Percentiles rank a stretch among this genome's conserved stretches.
These are phyloP conservation scores for Nixonia krombeini DNA, from an alignment of 1,140 invertebrate genomes.

Conservation along the genomic window DNA sequence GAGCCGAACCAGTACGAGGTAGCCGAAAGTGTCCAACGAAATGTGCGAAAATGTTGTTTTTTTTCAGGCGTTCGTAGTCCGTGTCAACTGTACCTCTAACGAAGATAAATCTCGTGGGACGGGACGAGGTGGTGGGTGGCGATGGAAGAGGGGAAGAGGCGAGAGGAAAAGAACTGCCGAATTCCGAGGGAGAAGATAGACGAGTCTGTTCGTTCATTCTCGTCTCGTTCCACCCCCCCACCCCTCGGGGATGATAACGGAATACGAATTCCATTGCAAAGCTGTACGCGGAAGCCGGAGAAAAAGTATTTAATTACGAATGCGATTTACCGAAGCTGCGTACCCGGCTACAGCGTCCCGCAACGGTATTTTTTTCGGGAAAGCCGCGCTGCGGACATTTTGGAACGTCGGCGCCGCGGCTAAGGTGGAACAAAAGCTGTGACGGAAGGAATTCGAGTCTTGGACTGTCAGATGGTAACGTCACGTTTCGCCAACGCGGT, in stretches of 20 bases:
- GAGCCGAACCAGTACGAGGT: not conserved
- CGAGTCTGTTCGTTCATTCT: slow-evolving; percentile 45
- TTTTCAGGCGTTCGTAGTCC: slow-evolving; percentile 38
- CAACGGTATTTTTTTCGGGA: not conserved
- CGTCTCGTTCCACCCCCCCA: slow-evolving; percentile 42
- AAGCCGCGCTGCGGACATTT: not conserved
- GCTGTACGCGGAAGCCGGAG: too few species aligned
- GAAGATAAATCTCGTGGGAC: slow-evolving; percentile 43
- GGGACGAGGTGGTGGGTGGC: slow-evolving; percentile 38
- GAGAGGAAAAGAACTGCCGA: too few species aligned
- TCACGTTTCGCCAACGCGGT: slow-evolving; percentile 51
- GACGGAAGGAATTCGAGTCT: slow-evolving; percentile 20
- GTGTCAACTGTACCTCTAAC: slow-evolving; percentile 50
- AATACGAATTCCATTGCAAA: too few species aligned
- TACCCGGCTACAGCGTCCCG: not conserved
- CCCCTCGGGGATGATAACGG: slow-evolving; percentile 42
- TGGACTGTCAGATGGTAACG: slow-evolving; percentile 40
- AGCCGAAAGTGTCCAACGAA: not conserved
- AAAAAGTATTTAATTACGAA: too few species aligned
- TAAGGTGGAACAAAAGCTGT: slow-evolving; percentile 28
- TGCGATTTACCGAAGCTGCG: too few species aligned
- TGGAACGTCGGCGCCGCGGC: not conserved
- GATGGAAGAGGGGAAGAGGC: too few species aligned
- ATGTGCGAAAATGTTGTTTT: slow-evolving; percentile 18
- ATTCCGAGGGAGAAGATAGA: slow-evolving; percentile 41